Conservation (phyloP, 1,140 invertebrate genomes). For the Homarus americanus region DNA sequence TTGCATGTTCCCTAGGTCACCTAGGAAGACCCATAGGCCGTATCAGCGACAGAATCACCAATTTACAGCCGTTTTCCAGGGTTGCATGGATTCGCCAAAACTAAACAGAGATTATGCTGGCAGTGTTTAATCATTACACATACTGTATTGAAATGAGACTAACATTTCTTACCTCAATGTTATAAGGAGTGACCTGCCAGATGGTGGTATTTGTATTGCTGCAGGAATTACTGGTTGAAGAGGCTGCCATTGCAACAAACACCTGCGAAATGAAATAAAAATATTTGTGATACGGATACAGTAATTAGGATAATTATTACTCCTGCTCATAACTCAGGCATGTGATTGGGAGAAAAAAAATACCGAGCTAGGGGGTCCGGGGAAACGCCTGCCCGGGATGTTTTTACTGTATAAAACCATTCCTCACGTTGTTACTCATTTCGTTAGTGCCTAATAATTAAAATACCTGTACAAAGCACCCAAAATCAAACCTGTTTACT, state of each 20-base stretch:
- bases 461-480: too few species aligned
- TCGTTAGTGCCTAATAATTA: too few species aligned
- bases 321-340: not conserved
- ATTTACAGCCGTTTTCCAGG: not conserved
- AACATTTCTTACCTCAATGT: constrained; percentile 10
- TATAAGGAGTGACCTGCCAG: not conserved
- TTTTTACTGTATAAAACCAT: not conserved
- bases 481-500: too few species aligned
- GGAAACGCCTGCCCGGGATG: not conserved
- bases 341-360: not conserved
- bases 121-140: not conserved
- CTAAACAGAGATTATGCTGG: not conserved
- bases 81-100: not conserved
- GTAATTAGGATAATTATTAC: not conserved
- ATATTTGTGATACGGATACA: not conserved
- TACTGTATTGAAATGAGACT: not conserved
- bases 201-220: not conserved
- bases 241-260: constrained; percentile 17
- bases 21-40: not conserved
- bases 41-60: not conserved
- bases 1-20: not conserved
- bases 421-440: too few species aligned
- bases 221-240: not conserved
- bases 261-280: not conserved
- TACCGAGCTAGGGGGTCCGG: not conserved